Evolutionary conservation across 2,888 invertebrate species (phyloP), one percentile per base, ranked within the genome.

Genomic region (Diploptera punctata): DNA sequence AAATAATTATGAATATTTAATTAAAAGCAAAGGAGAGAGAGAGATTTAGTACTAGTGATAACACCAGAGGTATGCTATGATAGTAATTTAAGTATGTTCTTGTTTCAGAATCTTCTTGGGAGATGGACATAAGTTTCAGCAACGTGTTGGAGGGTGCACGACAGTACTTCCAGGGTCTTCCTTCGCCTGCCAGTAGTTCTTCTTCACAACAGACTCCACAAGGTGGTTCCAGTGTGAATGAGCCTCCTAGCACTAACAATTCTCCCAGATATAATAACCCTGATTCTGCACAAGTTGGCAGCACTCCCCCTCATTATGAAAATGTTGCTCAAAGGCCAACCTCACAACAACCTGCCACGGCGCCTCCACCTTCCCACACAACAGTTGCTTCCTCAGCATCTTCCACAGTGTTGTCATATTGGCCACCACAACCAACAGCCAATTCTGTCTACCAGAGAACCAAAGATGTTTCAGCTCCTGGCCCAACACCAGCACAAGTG

Each of bases 121-220:
- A 71, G 57, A 92, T 92, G 92, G 92, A 92, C 87, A 89, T 89
- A 84, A 88, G 88, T 85, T 88, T 86, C 86, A 91, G 90, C 85
- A 92, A 92, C 89, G 91, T 92, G 85, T 86, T 93, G 88, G 91
- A 92, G 89, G 92, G 91, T 84, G 91, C 91, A 82, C 90, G 93
- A 82, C 92, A 92, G 87, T 93, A 91, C 85, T 93, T 92, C 84
- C 90, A 92, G 88, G 92, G 92, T 82, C 85, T 93, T 82, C 92
- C 93, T 77, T 84, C 86, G 78, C 86, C 86, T 72, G 87, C 76
- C 70, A 43, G 47, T 43, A 65, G 26, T 18, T 26, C 44, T 13
- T 65, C 65, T 47, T 54, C 54, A 10, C 38, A 43, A 16, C 65
- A 65, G 65, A 26, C 47, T 13, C 44, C 65, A 9, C 65, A 65